Evolutionary conservation across 2,888 invertebrate species (phyloP), one percentile per base, ranked within the genome.

Genomic region (Polyploca ridens): DNA sequence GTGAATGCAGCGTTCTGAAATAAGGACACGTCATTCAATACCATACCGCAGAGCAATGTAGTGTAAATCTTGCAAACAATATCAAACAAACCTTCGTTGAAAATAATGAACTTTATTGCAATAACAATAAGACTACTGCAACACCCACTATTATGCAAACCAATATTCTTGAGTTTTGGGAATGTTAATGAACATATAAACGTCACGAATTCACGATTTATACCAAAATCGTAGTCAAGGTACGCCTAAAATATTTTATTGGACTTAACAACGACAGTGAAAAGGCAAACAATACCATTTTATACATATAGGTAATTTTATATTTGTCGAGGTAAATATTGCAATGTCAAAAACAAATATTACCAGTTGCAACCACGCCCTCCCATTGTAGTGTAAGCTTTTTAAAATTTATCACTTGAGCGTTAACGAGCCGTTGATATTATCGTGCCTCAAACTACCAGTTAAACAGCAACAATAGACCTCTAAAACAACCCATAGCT

Each of bases 11-110:
- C 76, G 77, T 76, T 75, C 77, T 82, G 82, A 83, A 89, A 88
- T 88, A 87, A 86, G 89, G 87, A 82, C 90, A 87, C 88, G 86
- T 88, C 87, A 90, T 86, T 86, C 85, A 84, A 88, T 85, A 86
- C 81, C 76, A 80, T 76, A 82, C 83, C 80, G 77, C 84, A 84
- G 81, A 79, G 79, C 79, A 77, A 80, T 79, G 77, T 66, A 68
- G 66, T 69, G 54, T 66, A 78, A 73, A 71, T 69, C 69, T 75
- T 65, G 63, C 69, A 71, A 73, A 69, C 66, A 74, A 70, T 35
- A 62, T 67, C 66, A 66, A 67, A 66, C 66, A 61, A 62, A 33
- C 38, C 41, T 27, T 44, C 58, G 33, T 44, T 73, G 63, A 41
- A 62, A 63, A 75, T 72, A 73, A 66, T 76, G 65, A 75, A 73